Base-by-base conservation (phyloP, 1,140 invertebrate genomes). In the Trialeurodes vaporariorum region DNA sequence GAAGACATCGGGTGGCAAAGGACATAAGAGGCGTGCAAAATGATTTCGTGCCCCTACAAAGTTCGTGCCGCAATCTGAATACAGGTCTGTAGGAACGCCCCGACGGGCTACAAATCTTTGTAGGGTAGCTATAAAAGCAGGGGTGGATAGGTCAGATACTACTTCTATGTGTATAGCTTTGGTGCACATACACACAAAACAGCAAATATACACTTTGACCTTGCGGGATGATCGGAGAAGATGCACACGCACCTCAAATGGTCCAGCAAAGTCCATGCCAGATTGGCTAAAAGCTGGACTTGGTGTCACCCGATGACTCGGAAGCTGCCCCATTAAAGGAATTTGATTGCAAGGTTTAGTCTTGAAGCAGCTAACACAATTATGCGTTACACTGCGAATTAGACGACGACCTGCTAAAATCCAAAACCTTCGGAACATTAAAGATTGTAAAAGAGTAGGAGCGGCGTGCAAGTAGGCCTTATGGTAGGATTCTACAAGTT, bases 141-240 rank as follows among this genome's bases (percentile, higher is more conserved):
- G 73, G 1, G 79, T 75, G 0, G 75, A 71, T 9, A 81, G 63
- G 70, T 76, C 71, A 0, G 72, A 70, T 0, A 80, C 77, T 0
- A 78, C 23, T 67, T 81, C 79, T 13, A 82, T 66, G 67, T 81
- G 79, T 22, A 80, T 66, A 1, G 77, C 79, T 61, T 73, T 75
- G 0, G 77, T 78, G 1, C 70, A 59, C 22, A 79, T 75, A 65
- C 78, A 82, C 1, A 80, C 75, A 68, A 81, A 81, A 11, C 81
- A 1, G 21, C 70, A 73, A 13, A 80, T 66, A 68, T 80, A 81
- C 0, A 70, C 73, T 67, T 82, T 82, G 9, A 71, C 22, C 22
- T 63, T 66, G 2, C 70, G 70, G 25, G 67, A 64, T 23, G 72
- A 71, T 22, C 73, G 66, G 17, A 69, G 58, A 26, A 68, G 70